phyloP scores from a whole-genome alignment of 1,140 invertebrate species.

The Argopecten irradians region DNA sequence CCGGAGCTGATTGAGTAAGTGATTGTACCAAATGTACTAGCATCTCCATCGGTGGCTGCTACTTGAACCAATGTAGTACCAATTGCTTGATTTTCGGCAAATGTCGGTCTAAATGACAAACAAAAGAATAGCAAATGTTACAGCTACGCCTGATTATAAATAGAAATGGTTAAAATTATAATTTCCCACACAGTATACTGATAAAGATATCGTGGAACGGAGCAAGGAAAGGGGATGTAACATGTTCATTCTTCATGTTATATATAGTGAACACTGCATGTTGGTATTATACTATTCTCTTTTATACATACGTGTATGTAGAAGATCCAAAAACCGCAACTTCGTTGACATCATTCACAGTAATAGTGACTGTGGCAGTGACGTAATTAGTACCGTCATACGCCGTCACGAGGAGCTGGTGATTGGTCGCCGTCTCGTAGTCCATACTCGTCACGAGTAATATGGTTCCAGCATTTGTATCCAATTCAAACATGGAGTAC shows the following conservation, averaged over 20 bases:
- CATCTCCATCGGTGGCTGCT: conserved; percentile 57
- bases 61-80: conserved; percentile 42
- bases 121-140: neutral
- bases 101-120: neutral
- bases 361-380: conserved; percentile 56
- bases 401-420: conserved; percentile 57
- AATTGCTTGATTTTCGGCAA: conserved; percentile 39
- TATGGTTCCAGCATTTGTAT: conserved; percentile 55
- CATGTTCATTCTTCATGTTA: no score
- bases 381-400: conserved; percentile 53
- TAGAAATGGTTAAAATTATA: neutral
- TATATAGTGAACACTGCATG: no score
- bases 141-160: no score
- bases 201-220: no score
- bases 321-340: conserved; percentile 21
- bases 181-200: no score
- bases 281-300: neutral
- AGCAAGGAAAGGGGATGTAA: no score
- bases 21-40: conserved; percentile 44
- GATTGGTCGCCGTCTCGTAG: conserved; percentile 51
- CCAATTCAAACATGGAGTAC: conserved; percentile 50
- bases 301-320: conserved; percentile 29
- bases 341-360: conserved; percentile 57
- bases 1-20: conserved; percentile 51
- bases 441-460: conserved; percentile 55